These are phyloP conservation scores for Conistra vaccinii DNA, from an alignment of 2,888 invertebrate species.

Conservation along the genomic window DNA sequence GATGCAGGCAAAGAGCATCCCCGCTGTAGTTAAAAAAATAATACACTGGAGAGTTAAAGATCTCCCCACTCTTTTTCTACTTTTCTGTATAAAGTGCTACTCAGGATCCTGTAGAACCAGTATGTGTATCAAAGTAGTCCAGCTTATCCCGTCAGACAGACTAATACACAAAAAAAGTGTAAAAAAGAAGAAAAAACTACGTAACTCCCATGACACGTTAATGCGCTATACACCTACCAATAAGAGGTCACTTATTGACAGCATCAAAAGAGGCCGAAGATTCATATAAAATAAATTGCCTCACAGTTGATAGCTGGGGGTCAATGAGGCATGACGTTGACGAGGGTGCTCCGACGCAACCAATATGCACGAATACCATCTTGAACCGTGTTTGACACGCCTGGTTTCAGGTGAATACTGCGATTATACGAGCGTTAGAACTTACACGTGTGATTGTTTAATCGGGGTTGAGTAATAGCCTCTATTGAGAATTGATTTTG, in stretches of 20 bases:
- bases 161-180: neutral
- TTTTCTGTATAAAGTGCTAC: no score
- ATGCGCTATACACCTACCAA: conserved; percentile 67
- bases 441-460: conserved; percentile 56
- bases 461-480: conserved; percentile 12
- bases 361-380: conserved; percentile 86
- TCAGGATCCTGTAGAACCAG: no score
- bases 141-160: neutral
- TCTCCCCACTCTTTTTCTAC: neutral
- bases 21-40: no score
- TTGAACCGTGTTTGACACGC: conserved; percentile 84
- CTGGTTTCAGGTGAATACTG: conserved; percentile 81
- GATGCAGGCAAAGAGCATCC: no score
- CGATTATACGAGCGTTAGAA: conserved; percentile 57
- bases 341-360: conserved; percentile 80
- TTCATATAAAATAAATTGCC: conserved; percentile 90
- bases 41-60: neutral
- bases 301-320: conserved; percentile 86
- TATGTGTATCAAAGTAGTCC: neutral
- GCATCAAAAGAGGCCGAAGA: conserved; percentile 83
- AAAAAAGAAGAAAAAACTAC: neutral
- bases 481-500: neutral
- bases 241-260: conserved; percentile 83
- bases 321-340: conserved; percentile 90
- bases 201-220: conserved; percentile 44